Evolutionary conservation across 2,113 vertebrate genomes (phyloP), one percentile per base, ranked within the genome.

Genomic region (Oenanthe oenanthe): DNA sequence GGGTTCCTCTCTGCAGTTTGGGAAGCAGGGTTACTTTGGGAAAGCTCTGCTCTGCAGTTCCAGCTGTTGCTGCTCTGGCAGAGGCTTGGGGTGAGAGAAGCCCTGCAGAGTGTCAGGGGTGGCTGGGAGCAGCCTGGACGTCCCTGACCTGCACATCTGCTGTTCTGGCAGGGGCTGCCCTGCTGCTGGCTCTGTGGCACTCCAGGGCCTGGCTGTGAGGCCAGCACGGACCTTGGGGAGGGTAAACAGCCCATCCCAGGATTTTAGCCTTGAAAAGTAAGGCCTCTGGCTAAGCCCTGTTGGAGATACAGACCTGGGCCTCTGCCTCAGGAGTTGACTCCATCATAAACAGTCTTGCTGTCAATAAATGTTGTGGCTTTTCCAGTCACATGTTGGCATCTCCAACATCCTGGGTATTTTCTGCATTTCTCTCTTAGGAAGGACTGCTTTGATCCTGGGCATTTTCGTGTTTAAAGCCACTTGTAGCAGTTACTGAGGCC

Each of bases 141-240:
- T 34, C 20, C 0, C 0, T 18, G 71, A 34, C 9, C 29, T 54
- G 38, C 31, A 20, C 25, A 4, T 12, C 48, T 42, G 51, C 70
- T 34, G 53, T 45, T 28, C 26, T 1, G 12, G 42, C 78, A 47
- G 43, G 50, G n/a, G 2, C 10, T 34, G 0, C 47, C 31, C 42
- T 6, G 5, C 4, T 6, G 22, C 8, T 2, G 16, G 25, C n/a
- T 38, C 17, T 18, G 1, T 7, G 0, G 11, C 3, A 2, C 34
- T 13, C 19, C 54, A 3, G 28, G 51, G 38, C 77, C 58, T 32
- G 13, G 42, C 76, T 70, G 47, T 34, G 5, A 43, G 45, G 11
- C 36, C 50, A 51, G 50, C 50, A 29, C 6, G 9, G 16, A 29
- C 26, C 1, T 9, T 14, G 57, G 24, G 45, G 34, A 36, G 4